Percentiles rank a stretch among this genome's conserved stretches.
Evolutionary conservation across 2,888 invertebrate genomes (phyloP).

Genomic region (Germaria angustata): DNA sequence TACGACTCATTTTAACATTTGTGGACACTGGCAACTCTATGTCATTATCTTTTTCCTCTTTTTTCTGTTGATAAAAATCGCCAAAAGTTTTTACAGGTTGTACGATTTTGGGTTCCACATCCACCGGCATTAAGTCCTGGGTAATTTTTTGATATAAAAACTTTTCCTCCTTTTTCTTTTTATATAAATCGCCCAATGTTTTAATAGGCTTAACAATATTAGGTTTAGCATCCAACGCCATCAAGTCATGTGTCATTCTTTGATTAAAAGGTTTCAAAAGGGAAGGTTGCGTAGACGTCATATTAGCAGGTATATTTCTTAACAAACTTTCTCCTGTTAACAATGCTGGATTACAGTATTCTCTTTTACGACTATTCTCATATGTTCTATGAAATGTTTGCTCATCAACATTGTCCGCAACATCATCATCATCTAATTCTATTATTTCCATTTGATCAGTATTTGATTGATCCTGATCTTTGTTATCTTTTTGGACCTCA

Average conservation of each 20-base stretch:
- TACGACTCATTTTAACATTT: slow-evolving; percentile 74
- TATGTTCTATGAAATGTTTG: slow-evolving; percentile 16
- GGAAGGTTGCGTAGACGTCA: slow-evolving; percentile 60
- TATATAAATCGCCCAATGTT: slow-evolving; percentile 56
- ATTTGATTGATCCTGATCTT: neutral
- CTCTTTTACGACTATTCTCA: slow-evolving; percentile 4
- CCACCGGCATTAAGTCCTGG: slow-evolving; percentile 38
- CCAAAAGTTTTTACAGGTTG: slow-evolving; percentile 29
- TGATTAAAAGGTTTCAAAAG: slow-evolving; percentile 67
- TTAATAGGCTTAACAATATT: slow-evolving; percentile 26
- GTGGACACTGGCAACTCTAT: slow-evolving; percentile 65
- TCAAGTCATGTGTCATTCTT: slow-evolving; percentile 48
- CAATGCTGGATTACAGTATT: neutral
- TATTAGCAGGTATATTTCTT: slow-evolving; percentile 31
- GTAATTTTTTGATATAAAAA: slow-evolving; percentile 26
- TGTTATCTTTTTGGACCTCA: slow-evolving; percentile 62
- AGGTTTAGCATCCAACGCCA: slow-evolving; percentile 37
- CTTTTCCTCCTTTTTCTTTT: slow-evolving; percentile 45
- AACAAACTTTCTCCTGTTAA: slow-evolving; percentile 25
- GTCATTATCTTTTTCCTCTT: slow-evolving; percentile 28
- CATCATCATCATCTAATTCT: slow-evolving; percentile 58
- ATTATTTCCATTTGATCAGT: slow-evolving; percentile 45
- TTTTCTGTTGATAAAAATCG: slow-evolving; percentile 50
- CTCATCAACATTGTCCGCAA: slow-evolving; percentile 13
- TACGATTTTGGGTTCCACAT: slow-evolving; percentile 17